A percentile compares a stretch with the other conserved stretches of the same genome.
Conservation (phyloP, 2,113 vertebrate genomes). For the Tamias sibiricus region DNA sequence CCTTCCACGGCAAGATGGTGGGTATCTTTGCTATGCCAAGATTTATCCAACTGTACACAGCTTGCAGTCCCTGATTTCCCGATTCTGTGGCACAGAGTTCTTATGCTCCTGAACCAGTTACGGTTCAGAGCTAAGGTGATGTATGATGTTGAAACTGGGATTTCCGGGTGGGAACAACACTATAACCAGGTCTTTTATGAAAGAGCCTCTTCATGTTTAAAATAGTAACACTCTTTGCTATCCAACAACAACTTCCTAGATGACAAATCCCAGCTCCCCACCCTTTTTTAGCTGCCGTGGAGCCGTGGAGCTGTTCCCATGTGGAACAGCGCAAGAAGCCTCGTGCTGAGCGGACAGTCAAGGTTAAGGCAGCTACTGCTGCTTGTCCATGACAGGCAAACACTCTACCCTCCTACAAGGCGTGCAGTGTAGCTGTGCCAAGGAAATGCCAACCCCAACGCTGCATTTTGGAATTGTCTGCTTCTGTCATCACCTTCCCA, state of each 20-base stretch:
- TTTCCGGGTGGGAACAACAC: neutral
- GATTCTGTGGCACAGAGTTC: neutral
- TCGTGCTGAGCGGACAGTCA: neutral
- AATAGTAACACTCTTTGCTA: neutral
- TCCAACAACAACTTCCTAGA: neutral
- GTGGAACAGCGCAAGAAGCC: neutral
- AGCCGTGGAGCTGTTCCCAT: neutral
- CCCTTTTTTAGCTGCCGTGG: neutral
- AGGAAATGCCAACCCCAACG: slow-evolving; percentile 67
- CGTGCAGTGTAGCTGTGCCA: slow-evolving; percentile 2
- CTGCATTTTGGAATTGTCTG: slow-evolving; percentile 30
- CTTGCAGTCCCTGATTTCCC: neutral
- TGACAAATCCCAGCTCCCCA: neutral
- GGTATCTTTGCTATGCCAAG: neutral
- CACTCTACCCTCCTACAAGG: slow-evolving; percentile 24
- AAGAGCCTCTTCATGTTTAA: neutral
- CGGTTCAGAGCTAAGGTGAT: neutral
- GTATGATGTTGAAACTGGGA: neutral
- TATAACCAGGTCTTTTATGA: neutral
- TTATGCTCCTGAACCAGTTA: neutral
- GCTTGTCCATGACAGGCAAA: neutral
- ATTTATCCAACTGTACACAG: neutral
- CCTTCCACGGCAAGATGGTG: neutral
- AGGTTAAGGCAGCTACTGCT: slow-evolving; percentile 26
- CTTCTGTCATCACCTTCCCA: slow-evolving; percentile 72